Evolutionary conservation across 2,113 vertebrate species (phyloP).

Genomic region (Lonchura striata): DNA sequence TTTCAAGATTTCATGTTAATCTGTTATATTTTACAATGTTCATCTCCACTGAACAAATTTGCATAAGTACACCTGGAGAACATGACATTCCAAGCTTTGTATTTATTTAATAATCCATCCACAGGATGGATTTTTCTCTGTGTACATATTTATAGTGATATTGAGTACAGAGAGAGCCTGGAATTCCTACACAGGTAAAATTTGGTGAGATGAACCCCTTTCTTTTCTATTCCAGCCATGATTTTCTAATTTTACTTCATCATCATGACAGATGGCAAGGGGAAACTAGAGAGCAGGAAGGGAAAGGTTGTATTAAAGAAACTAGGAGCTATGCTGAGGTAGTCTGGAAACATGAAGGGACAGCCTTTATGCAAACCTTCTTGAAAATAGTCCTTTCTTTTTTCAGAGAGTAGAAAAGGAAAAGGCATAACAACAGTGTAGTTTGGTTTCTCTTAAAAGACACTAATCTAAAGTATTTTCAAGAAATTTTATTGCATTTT

Average conservation of each 20-base stretch:
- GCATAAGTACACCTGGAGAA: neutral
- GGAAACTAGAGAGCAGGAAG: neutral
- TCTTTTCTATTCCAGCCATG: neutral
- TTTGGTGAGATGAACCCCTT: neutral
- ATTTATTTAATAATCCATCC: neutral
- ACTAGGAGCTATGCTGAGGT: neutral
- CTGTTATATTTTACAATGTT: neutral
- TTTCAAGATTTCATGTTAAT: neutral
- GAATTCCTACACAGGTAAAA: neutral
- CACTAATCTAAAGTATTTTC: neutral
- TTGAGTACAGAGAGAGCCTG: neutral
- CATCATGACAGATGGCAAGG: neutral
- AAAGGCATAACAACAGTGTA: neutral
- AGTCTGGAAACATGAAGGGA: neutral
- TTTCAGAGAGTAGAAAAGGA: neutral
- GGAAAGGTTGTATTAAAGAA: neutral
- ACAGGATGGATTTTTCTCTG: neutral
- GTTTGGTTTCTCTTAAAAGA: neutral
- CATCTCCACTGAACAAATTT: neutral
- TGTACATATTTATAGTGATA: neutral
- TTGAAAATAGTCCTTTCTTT: neutral
- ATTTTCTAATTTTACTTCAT: neutral
- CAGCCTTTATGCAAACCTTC: neutral
- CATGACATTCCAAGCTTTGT: neutral
- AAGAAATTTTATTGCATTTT: neutral